Percentiles rank a stretch among this genome's conserved stretches.
Conservation (phyloP, 2,113 vertebrate genomes). For the Xiphorhynchus elegans region DNA sequence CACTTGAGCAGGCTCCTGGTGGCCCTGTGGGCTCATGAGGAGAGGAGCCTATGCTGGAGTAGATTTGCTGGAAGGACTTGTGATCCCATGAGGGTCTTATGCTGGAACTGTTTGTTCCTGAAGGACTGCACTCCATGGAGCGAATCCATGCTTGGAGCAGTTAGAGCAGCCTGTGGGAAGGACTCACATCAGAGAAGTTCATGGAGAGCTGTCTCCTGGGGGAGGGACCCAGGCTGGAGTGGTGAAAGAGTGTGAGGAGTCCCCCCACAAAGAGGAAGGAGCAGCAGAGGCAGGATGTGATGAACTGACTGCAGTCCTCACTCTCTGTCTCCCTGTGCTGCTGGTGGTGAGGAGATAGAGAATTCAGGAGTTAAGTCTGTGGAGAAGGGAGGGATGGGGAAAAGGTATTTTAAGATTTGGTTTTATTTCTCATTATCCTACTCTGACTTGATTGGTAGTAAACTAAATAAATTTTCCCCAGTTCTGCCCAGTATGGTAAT, state of each 20-base stretch:
- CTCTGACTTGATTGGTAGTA: background rate
- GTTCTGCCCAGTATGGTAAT: background rate
- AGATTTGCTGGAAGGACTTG: background rate
- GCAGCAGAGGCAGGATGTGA: background rate
- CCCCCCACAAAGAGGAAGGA: background rate
- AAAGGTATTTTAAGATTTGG: background rate
- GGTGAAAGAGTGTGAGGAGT: background rate
- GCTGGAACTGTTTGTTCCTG: background rate
- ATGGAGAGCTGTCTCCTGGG: accelerated
- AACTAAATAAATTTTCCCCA: background rate
- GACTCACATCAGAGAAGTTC: background rate
- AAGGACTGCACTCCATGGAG: background rate
- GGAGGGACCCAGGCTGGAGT: background rate
- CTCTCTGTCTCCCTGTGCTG: background rate
- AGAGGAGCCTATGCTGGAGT: background rate
- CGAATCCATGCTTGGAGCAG: background rate
- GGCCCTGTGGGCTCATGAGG: background rate
- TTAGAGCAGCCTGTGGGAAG: background rate
- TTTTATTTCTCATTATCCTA: background rate
- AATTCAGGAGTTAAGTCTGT: background rate
- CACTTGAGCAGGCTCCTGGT: background rate
- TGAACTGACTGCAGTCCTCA: background rate
- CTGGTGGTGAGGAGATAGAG: background rate
- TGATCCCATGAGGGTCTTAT: background rate
- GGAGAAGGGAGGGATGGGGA: background rate